phyloP scores from a whole-genome alignment of 2,797 vertebrate species.

The Melopsittacus undulatus region DNA sequence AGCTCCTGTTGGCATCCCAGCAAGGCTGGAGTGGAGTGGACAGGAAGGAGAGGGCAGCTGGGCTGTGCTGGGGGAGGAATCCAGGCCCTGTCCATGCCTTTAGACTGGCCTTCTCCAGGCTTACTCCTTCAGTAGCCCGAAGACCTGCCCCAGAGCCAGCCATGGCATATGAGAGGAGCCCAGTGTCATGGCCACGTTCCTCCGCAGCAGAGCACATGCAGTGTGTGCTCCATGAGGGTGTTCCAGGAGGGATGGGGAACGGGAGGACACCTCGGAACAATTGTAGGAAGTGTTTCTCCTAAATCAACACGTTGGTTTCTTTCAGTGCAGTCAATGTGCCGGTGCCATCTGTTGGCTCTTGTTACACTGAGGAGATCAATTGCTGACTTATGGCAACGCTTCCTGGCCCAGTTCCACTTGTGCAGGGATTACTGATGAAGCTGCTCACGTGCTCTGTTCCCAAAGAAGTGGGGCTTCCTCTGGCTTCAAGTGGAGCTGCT shows the following conservation, averaged over 20 bases:
- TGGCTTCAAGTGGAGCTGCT: neutral
- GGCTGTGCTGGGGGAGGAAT: neutral
- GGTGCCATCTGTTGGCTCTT: slow-evolving; percentile 50
- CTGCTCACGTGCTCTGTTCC: accelerated
- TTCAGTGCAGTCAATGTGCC: neutral
- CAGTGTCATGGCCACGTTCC: accelerated
- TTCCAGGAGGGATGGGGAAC: neutral
- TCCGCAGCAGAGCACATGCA: neutral
- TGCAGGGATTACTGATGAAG: neutral
- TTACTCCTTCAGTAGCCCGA: accelerated
- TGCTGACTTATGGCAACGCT: neutral
- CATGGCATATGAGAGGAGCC: accelerated
- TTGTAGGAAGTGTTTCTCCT: slow-evolving; percentile 29
- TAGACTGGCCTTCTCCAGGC: neutral
- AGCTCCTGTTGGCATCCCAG: neutral
- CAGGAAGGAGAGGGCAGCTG: neutral
- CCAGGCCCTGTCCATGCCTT: accelerated
- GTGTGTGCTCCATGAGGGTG: neutral
- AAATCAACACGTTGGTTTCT: neutral
- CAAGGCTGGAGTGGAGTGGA: accelerated
- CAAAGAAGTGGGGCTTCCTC: neutral
- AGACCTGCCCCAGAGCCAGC: neutral
- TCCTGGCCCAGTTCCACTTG: neutral
- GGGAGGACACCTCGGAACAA: neutral
- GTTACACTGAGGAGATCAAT: neutral